A percentile compares a stretch with the other conserved stretches of the same genome.
Evolutionary conservation across 2,888 invertebrate species (phyloP).

Genomic region (Apantesis nais): DNA sequence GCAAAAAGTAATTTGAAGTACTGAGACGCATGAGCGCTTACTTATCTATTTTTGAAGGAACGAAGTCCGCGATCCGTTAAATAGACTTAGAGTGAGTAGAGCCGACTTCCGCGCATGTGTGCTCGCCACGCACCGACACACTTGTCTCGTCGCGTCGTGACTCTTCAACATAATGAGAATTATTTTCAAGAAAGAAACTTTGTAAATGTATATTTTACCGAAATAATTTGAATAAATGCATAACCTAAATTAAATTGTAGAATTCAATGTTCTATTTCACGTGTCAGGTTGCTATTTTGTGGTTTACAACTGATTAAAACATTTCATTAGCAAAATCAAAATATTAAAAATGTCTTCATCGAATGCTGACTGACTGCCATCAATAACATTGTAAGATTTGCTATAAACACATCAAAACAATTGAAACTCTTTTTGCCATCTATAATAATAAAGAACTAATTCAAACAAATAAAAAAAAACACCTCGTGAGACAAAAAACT

Average conservation of each 20-base stretch:
- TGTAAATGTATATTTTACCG: conserved; percentile 21
- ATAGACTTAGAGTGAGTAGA: conserved; percentile 75
- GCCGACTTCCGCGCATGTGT: conserved; percentile 80
- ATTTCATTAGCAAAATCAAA: too few relatives aligned
- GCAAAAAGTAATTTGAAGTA: conserved; percentile 82
- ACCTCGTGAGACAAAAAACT: not conserved
- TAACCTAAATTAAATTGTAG: not conserved
- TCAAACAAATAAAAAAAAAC: not conserved
- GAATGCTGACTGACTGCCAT: not conserved
- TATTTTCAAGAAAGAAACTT: conserved; percentile 42
- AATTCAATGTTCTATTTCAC: not conserved
- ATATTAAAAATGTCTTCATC: not conserved
- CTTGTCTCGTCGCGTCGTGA: conserved; percentile 60
- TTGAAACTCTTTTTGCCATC: not conserved
- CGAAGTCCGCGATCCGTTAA: conserved; percentile 78
- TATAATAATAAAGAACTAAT: too few relatives aligned
- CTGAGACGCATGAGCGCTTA: conserved; percentile 74
- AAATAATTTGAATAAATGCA: not conserved
- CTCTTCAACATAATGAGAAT: conserved; percentile 63
- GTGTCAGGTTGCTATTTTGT: not conserved
- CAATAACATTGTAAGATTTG: not conserved
- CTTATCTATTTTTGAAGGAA: conserved; percentile 79
- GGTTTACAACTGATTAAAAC: not conserved
- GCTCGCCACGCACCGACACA: conserved; percentile 72
- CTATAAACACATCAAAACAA: not conserved